Conservation (phyloP, 1,140 invertebrate species). For the Ganaspis sp. region DNA sequence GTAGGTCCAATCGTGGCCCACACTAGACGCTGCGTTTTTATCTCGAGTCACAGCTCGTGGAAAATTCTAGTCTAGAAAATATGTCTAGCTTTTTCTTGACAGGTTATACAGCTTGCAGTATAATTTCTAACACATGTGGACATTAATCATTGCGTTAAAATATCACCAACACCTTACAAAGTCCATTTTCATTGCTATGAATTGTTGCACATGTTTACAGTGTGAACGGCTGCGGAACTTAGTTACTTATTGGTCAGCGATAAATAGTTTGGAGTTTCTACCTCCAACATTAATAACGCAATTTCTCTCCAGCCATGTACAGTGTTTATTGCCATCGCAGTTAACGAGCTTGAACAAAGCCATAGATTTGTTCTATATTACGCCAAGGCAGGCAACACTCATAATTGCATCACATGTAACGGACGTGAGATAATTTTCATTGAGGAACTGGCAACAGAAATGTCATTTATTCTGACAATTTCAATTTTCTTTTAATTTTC, state of each 20-base stretch:
- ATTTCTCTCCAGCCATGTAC: background rate
- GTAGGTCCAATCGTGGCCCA: too few relatives aligned
- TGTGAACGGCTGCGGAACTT: background rate
- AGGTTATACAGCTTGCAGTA: too few relatives aligned
- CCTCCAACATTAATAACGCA: background rate
- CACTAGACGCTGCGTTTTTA: too few relatives aligned
- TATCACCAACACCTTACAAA: too few relatives aligned
- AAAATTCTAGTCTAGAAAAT: too few relatives aligned
- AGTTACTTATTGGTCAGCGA: slow-evolving; percentile 16
- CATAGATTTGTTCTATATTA: background rate
- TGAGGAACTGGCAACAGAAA: background rate
- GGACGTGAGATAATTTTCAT: background rate
- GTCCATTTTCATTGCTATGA: background rate
- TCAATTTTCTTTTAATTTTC: too few relatives aligned
- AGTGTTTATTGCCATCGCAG: background rate
- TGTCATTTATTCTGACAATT: too few relatives aligned
- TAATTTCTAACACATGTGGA: too few relatives aligned
- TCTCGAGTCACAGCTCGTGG: too few relatives aligned
- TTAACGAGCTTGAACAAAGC: slow-evolving; percentile 20
- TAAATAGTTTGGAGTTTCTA: background rate
- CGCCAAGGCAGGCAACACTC: background rate
- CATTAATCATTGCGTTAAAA: too few relatives aligned
- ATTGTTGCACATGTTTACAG: background rate
- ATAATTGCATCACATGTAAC: background rate
- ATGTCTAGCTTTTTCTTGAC: too few relatives aligned